A percentile compares a stretch with the other conserved stretches of the same genome.
Conservation (phyloP, 2,113 vertebrate species). For the Chamaetylas fuelleborni region DNA sequence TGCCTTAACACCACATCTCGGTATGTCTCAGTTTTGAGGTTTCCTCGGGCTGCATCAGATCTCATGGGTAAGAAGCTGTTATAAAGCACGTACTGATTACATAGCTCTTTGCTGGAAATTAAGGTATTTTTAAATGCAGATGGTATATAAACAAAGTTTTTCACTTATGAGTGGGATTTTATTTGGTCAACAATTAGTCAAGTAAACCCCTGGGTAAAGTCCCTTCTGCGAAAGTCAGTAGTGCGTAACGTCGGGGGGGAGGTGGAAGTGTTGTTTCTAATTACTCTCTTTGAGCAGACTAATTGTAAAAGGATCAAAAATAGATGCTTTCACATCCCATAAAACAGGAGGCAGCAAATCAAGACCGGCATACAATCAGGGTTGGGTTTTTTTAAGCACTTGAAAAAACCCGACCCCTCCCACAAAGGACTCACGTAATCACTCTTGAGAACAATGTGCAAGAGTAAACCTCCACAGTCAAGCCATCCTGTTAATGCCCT, state of each 20-base stretch:
- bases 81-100: background rate
- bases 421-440: conserved; percentile 64
- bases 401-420: conserved; percentile 49
- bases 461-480: conserved; percentile 35
- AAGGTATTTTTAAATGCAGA: background rate
- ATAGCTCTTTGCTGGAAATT: background rate
- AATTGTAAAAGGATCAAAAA: conserved; percentile 44
- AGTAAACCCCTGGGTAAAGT: conserved; percentile 49
- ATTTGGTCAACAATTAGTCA: background rate
- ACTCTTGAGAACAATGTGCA: conserved; percentile 68
- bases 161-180: background rate
- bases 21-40: background rate
- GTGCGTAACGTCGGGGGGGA: background rate
- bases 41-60: background rate
- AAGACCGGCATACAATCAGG: background rate
- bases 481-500: conserved; percentile 8
- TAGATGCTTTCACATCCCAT: conserved; percentile 75
- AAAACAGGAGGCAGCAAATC: conserved; percentile 40
- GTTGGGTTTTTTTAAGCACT: background rate
- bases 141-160: background rate
- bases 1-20: background rate
- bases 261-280: background rate
- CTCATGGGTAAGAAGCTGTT: background rate
- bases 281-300: background rate
- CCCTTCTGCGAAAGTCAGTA: conserved; percentile 36